These are phyloP conservation scores for Columba livia DNA, from an alignment of 2,113 vertebrate genomes.

Conservation along the genomic window DNA sequence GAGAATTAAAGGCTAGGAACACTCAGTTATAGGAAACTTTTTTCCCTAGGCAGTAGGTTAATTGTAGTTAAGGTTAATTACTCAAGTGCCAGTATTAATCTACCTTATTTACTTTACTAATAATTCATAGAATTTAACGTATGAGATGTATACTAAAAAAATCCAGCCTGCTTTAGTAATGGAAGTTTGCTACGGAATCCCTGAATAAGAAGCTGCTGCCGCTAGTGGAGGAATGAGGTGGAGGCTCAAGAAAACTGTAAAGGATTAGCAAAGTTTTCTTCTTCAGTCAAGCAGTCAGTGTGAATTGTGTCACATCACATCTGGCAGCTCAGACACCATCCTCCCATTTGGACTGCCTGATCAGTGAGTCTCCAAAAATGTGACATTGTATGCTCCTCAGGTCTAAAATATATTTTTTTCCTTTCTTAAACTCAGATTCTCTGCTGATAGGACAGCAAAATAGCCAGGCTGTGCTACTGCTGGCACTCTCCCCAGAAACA, in stretches of 20 bases:
- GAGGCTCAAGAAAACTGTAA: not conserved
- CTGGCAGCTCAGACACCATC: not conserved
- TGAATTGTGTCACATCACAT: not conserved
- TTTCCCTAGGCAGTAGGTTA: not conserved
- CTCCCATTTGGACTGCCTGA: not conserved
- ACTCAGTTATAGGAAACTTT: not conserved
- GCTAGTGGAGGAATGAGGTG: not conserved
- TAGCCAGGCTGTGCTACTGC: not conserved
- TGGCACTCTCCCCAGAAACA: not conserved
- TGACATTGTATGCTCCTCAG: not conserved
- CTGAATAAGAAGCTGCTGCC: not conserved
- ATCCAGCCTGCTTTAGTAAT: not conserved
- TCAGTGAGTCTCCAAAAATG: rapidly evolving
- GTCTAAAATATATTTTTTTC: not conserved
- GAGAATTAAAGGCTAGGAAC: not conserved
- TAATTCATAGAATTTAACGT: not conserved
- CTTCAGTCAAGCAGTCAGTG: not conserved
- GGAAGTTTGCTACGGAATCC: rapidly evolving
- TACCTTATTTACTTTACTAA: not conserved
- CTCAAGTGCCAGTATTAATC: not conserved
- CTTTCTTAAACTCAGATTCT: not conserved
- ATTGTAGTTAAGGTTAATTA: not conserved
- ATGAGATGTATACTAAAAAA: not conserved
- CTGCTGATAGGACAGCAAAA: not conserved
- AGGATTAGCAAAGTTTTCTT: not conserved